Evolutionary conservation across 2,888 invertebrate genomes (phyloP), one percentile per base, ranked within the genome.

Genomic region (Drosophila quinaria): DNA sequence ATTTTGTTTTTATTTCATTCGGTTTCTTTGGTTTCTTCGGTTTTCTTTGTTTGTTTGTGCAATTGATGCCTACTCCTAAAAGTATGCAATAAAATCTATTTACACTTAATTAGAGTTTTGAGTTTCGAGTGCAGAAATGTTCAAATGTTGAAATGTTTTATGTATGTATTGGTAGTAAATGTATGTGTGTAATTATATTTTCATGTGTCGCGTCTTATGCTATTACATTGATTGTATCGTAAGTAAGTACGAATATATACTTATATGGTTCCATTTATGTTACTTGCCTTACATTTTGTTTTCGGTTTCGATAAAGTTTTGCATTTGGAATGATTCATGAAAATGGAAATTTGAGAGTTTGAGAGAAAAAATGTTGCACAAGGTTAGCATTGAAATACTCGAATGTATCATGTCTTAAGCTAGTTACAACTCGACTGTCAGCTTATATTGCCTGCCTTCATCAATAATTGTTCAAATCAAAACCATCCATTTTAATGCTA

Each of bases 191-290:
- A 39, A 19, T 37, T 58, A 29, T 71, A 13, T 50, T 35, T 4
- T 55, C n/a, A 50, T 77, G 81, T 72, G 84, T 81, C 78, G 60
- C 81, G 68, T 62, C 69, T 69, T 87, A 81, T 70, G 76, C 81
- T 84, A 73, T 84, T 79, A 89, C 88, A 84, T 87, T 87, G 90
- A 89, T 87, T 87, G 86, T 89, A 74, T 89, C 85, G 79, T 80
- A 68, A 68, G 74, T 56, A 55, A 42, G 49, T 46, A 25, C 13
- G 22, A 29, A 8, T 73, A 70, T 55, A 51, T 64, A 62, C 59
- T 75, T 75, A 70, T 56, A 67, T 80, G 80, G 80, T 73, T 80
- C 76, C 68, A 52, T 65, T 68, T 64, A 39, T 58, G 59, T 51
- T 47, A 44, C 58, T 55, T 70, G 59, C 50, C 41, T 62, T 49